These are phyloP conservation scores for Tolypeutes matacus DNA, from an alignment of 2,797 vertebrate species.

Conservation along the genomic window DNA sequence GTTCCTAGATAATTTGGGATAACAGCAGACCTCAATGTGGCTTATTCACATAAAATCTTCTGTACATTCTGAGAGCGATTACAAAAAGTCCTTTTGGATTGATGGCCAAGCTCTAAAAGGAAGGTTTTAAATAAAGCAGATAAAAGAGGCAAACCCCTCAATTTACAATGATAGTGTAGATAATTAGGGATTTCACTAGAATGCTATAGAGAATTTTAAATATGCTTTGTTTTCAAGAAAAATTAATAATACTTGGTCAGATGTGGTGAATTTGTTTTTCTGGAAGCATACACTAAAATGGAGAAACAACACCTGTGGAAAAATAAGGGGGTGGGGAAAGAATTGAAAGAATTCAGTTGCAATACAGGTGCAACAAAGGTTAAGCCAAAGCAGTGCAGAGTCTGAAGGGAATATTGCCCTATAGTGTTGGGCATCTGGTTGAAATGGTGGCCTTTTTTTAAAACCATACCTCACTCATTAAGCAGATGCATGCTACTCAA, in stretches of 20 bases:
- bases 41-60: not conserved
- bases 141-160: not conserved
- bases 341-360: not conserved
- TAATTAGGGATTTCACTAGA: not conserved
- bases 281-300: not conserved
- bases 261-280: not conserved
- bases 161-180: not conserved
- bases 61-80: not conserved
- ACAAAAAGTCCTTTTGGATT: not conserved
- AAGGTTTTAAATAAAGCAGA: not conserved
- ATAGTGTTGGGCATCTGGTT: not conserved
- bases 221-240: not conserved
- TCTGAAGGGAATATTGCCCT: not conserved
- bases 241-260: not conserved
- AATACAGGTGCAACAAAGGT: not conserved
- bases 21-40: not conserved
- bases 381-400: not conserved
- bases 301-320: not conserved
- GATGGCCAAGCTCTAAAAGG: not conserved
- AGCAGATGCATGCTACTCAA: not conserved
- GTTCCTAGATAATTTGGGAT: not conserved
- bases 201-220: not conserved
- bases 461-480: not conserved
- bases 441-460: not conserved
- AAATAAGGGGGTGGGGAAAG: not conserved